Evolutionary conservation across 2,888 invertebrate species (phyloP), one percentile per base, ranked within the genome.

Genomic region (Capitulum mitella): DNA sequence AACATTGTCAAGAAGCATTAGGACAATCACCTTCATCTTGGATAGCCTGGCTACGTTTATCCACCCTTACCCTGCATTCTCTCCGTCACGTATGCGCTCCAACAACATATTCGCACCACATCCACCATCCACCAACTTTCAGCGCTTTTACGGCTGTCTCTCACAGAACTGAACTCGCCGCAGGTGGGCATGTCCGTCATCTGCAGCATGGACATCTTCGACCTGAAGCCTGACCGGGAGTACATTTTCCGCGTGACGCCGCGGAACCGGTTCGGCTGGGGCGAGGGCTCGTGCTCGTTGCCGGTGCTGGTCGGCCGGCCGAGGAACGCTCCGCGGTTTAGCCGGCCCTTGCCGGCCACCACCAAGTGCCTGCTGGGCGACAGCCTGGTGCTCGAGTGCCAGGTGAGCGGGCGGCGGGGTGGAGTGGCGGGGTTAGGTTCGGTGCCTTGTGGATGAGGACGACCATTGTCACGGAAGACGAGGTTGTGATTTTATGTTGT

Each of bases 211-310:
- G 95, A 95, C 85, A 92, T 91, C 0, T 94, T 94, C 86, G 93
- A 94, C 85, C 87, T 95, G 79, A 91, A 91, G 83, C 89, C 92
- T 58, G 92, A 92, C 74, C 89, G 90, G 64, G 92, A 93, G 84
- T 96, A 96, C 85, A 92, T 93, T 85, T 95, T 96, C 86, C 89
- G 95, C 79, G 90, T 96, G 19, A 93, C 94, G 0, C 94, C 96
- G 0, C 89, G 93, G 80, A 96, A 96, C 87, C 90, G 94, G 83
- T 94, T 93, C 84, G 97, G 96, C 51, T 94, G 93, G 92, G 95
- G 96, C 22, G 92, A 93, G 83, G 88, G 93, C 0, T 89, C 91
- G 0, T 91, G 91, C 83, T 91, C 89, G 1, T 86, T 86, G 3
- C 88, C 92, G 0, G 85, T 92, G 40, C 88, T 89, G 0, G 89